These are phyloP conservation scores for Lerista edwardsae DNA, from an alignment of 2,797 vertebrate genomes.

Conservation along the genomic window DNA sequence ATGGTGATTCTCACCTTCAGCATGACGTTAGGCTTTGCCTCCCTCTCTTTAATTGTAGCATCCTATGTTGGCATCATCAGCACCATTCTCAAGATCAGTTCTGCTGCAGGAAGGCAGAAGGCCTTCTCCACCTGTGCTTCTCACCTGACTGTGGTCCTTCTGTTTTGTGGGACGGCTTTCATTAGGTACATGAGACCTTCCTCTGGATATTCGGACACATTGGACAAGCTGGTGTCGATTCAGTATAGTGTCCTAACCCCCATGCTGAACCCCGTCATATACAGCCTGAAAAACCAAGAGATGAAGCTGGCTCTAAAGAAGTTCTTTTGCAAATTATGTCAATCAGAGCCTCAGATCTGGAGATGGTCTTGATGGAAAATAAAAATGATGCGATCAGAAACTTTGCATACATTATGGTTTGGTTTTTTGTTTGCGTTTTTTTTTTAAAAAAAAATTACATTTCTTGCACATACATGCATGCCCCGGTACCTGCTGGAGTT, in stretches of 20 bases:
- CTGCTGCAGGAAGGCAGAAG: constrained; percentile 2
- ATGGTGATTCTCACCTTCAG: constrained; percentile 56
- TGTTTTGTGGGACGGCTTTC: constrained; percentile 55
- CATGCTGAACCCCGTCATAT: constrained; percentile 58
- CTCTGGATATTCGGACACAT: constrained; percentile 16
- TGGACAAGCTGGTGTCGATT: constrained; percentile 37
- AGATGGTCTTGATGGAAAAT: neutral
- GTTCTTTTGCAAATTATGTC: neutral
- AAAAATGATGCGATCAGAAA: neutral
- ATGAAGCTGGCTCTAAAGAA: constrained; percentile 41
- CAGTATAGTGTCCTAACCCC: constrained; percentile 56
- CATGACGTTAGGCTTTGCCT: constrained; percentile 57
- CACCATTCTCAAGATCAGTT: constrained; percentile 14
- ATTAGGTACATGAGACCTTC: constrained; percentile 52
- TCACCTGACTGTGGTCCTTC: constrained; percentile 34
- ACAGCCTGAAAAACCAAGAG: constrained; percentile 60
- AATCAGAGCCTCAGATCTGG: neutral
- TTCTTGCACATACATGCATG: no score
- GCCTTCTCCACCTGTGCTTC: constrained; percentile 44
- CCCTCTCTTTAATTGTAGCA: constrained; percentile 57
- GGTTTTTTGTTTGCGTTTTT: no score
- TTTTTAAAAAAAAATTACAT: no score
- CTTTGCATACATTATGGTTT: no score
- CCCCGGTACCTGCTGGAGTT: no score
- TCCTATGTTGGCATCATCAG: constrained; percentile 9